Base-by-base conservation (phyloP, 2,113 vertebrate genomes). In the Stegastes partitus region DNA sequence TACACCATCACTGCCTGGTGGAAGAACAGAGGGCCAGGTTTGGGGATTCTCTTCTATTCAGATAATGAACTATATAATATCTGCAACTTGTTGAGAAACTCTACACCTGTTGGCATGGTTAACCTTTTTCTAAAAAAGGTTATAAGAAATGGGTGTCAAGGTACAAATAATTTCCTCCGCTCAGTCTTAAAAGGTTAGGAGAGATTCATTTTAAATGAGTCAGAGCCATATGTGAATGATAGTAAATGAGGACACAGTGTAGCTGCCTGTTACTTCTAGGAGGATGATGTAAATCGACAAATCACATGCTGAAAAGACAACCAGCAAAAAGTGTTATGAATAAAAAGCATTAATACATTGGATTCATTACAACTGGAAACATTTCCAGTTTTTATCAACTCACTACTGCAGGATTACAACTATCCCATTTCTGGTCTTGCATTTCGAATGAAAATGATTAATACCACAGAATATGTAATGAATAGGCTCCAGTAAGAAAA, bases 21-120 rank as follows among this genome's bases (percentile, higher is more conserved):
- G 53, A 59, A 53, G 44, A 6, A 25, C 3, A 55, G 37, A 5
- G 34, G 58, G 16, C 7, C 14, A 53, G 45, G 8, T 21, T 23
- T 53, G 3, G 26, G 18, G 8, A 49, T 37, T 63, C 23, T 42
- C 22, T 62, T 71, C 8, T 11, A 44, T 18, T 57, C 11, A n/a
- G 16, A 42, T 37, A 63, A 69, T 0, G 1, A 47, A 56, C 8
- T 4, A n/a, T 50, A 1, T 28, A 8, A 42, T 45, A 54, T 45
- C 54, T 58, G 21, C 10, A 58, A 37, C 22, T 44, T 78, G 11
- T 15, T 66, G 21, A 59, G 5, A 42, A 65, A 66, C 21, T 51
- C 39, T 21, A 7, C 42, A 58, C 5, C 3, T 19, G 5, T 26
- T 63, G 26, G 3, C 3, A 72, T 59, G 4, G 58, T 44, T 3